Evolutionary conservation across 1,140 invertebrate genomes (phyloP), one percentile per base, ranked within the genome.

Genomic region (Caerostris darwini): DNA sequence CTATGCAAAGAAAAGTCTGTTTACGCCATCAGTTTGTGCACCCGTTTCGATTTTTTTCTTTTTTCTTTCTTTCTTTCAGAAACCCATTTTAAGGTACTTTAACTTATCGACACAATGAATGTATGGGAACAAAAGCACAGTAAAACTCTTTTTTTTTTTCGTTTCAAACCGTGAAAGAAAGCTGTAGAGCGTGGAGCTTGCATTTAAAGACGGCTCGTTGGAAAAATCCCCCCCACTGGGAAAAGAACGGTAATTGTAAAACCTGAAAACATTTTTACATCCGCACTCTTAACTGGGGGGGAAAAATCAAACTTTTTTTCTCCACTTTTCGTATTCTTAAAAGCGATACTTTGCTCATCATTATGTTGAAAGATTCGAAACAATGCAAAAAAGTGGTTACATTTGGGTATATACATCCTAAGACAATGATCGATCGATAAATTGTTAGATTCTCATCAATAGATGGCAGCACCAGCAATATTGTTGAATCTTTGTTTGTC

Each of bases 81-180:
- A 71, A 92, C 58, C 61, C 91, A 87, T 87, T 93, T 93, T 93
- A 93, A 87, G 91, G 91, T 87, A 59, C 83, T 92, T 92, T 92
- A 92, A 85, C 58, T 93, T 87, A 93, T 93, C 91, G 91, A 14
- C 91, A 93, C 91, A 93, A 85, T 92, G 90, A 92, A 92, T 86
- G 83, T 54, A 93, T 50, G 81, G 7, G 64, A 86, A 92, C 77
- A 92, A 77, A 92, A 67, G 81, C 58, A 67, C 59, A 83, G 77
- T 59, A 81, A 57, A 81, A 53, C 17, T 53, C 6, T 17, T 82
- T 64, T 77, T 69, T 89, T 89, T 53, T 81, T 54, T 7, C 5
- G 7, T 54, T 19, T 17, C 14, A 56, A 54, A n/a, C 50, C 59
- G 56, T 71, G 64, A 93, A 87, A 86, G 61, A 86, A 93, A 86